phyloP scores from a whole-genome alignment of 37 sponge, comb jelly and placozoan species.

The Mnemiopsis leidyi region DNA sequence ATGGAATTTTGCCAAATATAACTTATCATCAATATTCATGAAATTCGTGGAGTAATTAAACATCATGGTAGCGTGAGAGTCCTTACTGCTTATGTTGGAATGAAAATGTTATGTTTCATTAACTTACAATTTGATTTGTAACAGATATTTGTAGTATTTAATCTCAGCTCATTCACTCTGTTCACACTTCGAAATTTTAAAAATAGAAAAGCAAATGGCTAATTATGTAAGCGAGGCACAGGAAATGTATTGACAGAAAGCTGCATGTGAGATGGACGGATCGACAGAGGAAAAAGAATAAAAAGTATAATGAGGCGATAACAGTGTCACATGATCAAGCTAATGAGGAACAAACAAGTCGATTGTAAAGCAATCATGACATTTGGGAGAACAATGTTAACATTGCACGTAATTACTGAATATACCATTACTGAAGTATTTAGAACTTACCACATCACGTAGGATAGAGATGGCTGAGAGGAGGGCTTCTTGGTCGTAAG shows the following conservation, averaged over 20 bases:
- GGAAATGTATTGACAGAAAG: background rate
- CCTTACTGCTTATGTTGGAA: no score
- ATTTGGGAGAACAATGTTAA: background rate
- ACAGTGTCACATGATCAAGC: background rate
- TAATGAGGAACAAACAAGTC: background rate
- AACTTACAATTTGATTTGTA: no score
- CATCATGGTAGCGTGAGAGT: no score
- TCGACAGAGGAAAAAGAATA: background rate
- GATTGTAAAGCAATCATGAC: background rate
- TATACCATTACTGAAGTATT: no score
- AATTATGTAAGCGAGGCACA: background rate
- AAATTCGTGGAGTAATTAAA: no score
- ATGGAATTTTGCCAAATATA: no score
- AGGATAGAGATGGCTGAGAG: constrained; percentile 17
- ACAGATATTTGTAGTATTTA: no score
- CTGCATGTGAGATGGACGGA: background rate
- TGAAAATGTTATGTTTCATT: no score
- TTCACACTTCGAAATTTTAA: background rate
- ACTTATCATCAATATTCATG: no score
- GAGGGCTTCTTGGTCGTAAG: constrained; percentile 27
- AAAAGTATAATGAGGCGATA: no score
- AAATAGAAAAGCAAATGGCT: background rate
- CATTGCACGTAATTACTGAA: no score
- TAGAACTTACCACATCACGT: constrained; percentile 4
- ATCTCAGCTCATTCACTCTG: background rate